Conservation (phyloP, 2,113 vertebrate species). For the Gulo gulo region DNA sequence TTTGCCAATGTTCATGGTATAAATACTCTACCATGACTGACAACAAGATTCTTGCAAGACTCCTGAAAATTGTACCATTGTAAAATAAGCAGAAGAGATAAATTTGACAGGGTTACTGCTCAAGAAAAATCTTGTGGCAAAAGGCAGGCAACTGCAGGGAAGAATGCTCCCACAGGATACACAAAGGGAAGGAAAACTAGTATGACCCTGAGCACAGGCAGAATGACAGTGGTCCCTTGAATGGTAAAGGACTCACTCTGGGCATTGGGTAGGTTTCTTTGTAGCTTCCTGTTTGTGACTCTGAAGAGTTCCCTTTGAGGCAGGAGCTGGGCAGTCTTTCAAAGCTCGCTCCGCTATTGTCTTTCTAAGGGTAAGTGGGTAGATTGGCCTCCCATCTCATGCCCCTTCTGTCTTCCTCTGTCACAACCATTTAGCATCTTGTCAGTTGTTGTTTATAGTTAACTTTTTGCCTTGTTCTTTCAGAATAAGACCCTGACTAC, state of each 20-base stretch:
- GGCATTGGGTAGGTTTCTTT: neutral
- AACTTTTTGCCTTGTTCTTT: neutral
- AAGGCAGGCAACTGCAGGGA: neutral
- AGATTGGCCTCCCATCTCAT: accelerated
- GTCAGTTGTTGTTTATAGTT: neutral
- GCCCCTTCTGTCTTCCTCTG: accelerated
- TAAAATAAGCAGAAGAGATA: neutral
- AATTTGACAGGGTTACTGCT: neutral
- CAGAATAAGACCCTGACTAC: neutral
- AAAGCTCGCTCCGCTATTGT: neutral
- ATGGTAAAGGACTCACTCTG: neutral
- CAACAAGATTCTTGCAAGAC: neutral
- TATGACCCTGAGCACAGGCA: neutral
- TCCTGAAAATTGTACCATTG: neutral
- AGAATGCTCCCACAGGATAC: neutral
- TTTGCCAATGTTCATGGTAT: neutral
- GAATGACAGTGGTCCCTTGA: neutral
- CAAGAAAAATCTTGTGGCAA: neutral
- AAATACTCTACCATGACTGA: neutral
- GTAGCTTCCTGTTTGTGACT: neutral
- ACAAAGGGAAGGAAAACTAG: neutral
- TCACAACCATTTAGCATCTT: neutral
- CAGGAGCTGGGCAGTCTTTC: neutral
- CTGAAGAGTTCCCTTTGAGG: neutral
- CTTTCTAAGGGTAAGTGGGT: neutral